These are phyloP conservation scores for Triplophysa yarkandensis DNA, from an alignment of 2,797 vertebrate species.

Conservation along the genomic window DNA sequence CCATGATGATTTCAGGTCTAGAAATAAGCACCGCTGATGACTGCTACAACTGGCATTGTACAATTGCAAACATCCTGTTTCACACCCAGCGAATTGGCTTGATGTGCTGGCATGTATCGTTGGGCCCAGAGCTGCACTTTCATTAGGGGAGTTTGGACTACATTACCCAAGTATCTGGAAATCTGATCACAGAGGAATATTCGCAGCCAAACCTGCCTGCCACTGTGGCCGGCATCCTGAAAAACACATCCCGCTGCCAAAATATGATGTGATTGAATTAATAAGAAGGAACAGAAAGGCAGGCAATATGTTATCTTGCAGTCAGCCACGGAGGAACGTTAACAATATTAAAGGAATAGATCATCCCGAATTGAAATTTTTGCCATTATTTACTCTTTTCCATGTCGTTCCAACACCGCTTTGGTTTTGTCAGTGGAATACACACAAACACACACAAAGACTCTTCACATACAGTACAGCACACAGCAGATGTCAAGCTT, in stretches of 20 bases:
- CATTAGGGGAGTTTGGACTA: constrained; percentile 62
- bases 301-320: constrained; percentile 62
- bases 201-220: constrained; percentile 48
- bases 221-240: constrained; percentile 58
- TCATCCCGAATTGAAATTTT: neutral
- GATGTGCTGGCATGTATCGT: constrained; percentile 58
- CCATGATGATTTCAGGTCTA: constrained; percentile 70
- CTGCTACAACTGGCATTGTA: constrained; percentile 70
- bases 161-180: constrained; percentile 71
- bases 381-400: constrained; percentile 10
- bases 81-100: constrained; percentile 68
- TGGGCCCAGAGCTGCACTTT: constrained; percentile 58
- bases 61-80: constrained; percentile 73
- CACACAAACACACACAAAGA: neutral
- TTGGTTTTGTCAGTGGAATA: neutral
- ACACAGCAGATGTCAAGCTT: neutral
- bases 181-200: constrained; percentile 67
- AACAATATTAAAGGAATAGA: constrained; percentile 40
- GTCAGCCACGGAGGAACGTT: constrained; percentile 60
- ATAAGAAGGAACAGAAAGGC: constrained; percentile 58
- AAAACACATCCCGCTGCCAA: constrained; percentile 57
- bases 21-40: constrained; percentile 71
- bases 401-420: neutral
- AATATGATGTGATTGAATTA: constrained; percentile 61
- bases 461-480: neutral